Evolutionary conservation across 2,797 vertebrate genomes (phyloP), one percentile per base, ranked within the genome.

Genomic region (Gallinago stenura): DNA sequence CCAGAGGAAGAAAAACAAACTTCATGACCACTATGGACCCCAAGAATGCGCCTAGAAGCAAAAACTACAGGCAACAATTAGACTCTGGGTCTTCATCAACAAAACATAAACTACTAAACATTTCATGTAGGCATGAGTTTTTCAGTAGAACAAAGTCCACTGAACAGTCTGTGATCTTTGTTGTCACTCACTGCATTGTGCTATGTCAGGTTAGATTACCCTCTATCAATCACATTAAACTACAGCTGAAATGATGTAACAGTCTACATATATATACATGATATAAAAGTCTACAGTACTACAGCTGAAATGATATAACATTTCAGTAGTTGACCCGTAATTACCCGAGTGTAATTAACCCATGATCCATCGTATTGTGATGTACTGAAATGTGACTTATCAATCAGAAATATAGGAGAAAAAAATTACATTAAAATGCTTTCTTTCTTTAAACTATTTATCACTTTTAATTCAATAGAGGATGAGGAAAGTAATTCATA

Each of bases 21-120:
- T 33, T 43, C 6, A 60, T 48, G 22, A 31, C 60, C 46, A 21
- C 35, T 65, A 22, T 10, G 13, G 50, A 81, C 46, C 11, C 21
- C 17, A 22, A 69, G 54, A 66, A 92, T 7, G 7, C 45, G 64
- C 73, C 79, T 76, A 69, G 46, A 83, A 58, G 56, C 41, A 90
- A 89, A 87, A 89, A 33, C n/a, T 75, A 84, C 51, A 53, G 50
- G 76, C 28, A 90, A 35, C 54, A 79, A 58, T 79, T 65, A 88
- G 26, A 45, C 31, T 79, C 37, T 3, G 1, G 6, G 5, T 77
- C 43, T 51, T 84, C 80, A 78, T 41, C 35, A 87, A 73, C 46
- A 90, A 91, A 95, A 84, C 46, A 69, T 69, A 82, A 93, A 81
- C 35, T 72, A 48, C 39, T 62, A 58, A 95, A 92, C 25, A 58